Conservation (phyloP, 2,113 vertebrate species). For the Anseranas semipalmata region DNA sequence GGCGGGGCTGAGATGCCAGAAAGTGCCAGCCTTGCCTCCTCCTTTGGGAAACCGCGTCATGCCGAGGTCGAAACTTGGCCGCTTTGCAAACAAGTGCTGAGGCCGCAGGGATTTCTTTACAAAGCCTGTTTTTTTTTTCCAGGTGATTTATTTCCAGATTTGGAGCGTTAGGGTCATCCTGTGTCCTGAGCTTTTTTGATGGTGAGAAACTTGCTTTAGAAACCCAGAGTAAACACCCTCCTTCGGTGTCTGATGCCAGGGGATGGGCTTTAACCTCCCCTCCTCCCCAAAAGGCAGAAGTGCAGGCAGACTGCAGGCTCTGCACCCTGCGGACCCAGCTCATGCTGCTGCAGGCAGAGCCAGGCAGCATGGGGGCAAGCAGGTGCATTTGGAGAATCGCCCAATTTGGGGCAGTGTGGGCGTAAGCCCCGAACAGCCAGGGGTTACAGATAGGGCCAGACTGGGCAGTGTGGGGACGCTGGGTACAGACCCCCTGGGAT, state of each 20-base stretch:
- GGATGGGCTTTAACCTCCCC: not conserved
- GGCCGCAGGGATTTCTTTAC: not conserved
- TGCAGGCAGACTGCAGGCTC: not conserved
- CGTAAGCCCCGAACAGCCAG: rapidly evolving
- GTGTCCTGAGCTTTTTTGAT: not conserved
- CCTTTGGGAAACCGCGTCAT: not conserved
- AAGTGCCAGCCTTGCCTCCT: not conserved
- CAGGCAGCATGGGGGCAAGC: not conserved
- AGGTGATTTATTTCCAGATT: conserved; percentile 26
- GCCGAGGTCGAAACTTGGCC: not conserved
- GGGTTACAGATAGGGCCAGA: not conserved
- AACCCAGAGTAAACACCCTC: not conserved
- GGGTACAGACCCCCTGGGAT: not conserved
- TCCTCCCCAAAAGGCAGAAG: not conserved
- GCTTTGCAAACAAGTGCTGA: not conserved
- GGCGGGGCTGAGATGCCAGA: not conserved
- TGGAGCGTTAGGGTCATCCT: not conserved
- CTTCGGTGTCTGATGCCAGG: not conserved
- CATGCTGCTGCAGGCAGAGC: not conserved
- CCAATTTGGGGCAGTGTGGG: rapidly evolving
- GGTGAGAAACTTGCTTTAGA: not conserved
- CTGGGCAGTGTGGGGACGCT: rapidly evolving
- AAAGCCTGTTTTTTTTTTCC: not conserved
- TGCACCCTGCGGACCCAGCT: not conserved
- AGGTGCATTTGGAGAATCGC: not conserved